Percentiles rank a stretch among this genome's conserved stretches.
These are phyloP conservation scores for Samia ricini DNA, from an alignment of 1,140 invertebrate genomes.

Conservation along the genomic window DNA sequence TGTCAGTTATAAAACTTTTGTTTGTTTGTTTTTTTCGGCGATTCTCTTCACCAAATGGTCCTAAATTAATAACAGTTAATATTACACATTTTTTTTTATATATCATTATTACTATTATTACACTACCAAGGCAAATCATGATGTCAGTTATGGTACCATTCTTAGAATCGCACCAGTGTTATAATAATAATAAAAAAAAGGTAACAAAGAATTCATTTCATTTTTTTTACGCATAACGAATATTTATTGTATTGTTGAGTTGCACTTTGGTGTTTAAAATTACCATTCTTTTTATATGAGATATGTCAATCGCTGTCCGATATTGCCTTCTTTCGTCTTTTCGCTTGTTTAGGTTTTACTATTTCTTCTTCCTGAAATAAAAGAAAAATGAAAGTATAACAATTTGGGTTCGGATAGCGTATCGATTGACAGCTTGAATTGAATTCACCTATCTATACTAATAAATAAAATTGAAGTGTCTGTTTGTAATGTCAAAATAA, in stretches of 20 bases:
- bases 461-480: no score
- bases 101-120: no score
- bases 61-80: constrained; percentile 8
- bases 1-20: no score
- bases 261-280: constrained; percentile 75
- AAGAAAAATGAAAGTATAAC: constrained; percentile 28
- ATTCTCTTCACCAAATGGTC: not conserved
- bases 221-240: no score
- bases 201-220: constrained; percentile 51
- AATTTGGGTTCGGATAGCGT: no score
- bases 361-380: constrained; percentile 90
- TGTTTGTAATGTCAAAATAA: no score
- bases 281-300: constrained; percentile 58
- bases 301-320: constrained; percentile 90
- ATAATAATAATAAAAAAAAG: constrained; percentile 34
- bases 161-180: constrained; percentile 56
- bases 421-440: no score
- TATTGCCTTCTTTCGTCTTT: constrained; percentile 92
- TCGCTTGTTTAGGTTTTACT: constrained; percentile 89
- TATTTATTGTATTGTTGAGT: constrained; percentile 68
- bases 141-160: constrained; percentile 38
- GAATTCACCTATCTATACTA: no score
- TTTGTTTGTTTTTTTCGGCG: not conserved
- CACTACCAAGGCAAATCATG: constrained; percentile 38
- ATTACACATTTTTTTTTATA: constrained; percentile 29